phyloP scores from a whole-genome alignment of 2,113 vertebrate genomes.

The Felis catus region F.catus_Fca126_mat1.0 CM031413.1:111535501-111536000 shows the following conservation, averaged over 20 bases:
- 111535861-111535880: background rate
- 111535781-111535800: background rate
- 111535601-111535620: background rate
- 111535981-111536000: background rate
- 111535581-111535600: background rate
- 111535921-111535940: background rate
- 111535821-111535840: background rate
- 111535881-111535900: background rate
- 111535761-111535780: conserved; percentile 49
- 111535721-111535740: conserved; percentile 51
- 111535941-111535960: background rate
- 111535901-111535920: background rate
- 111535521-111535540: background rate
- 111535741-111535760: conserved; percentile 70
- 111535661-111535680: background rate
- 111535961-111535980: background rate
- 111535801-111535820: conserved; percentile 30
- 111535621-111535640: background rate
- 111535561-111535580: background rate
- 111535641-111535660: background rate
- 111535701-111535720: conserved; percentile 78
- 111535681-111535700: conserved; percentile 52
- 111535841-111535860: background rate
- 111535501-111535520: background rate
- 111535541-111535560: background rate